Evolutionary conservation across 2,888 invertebrate genomes (phyloP).

Genomic region (Dichetophora obliterata): DNA sequence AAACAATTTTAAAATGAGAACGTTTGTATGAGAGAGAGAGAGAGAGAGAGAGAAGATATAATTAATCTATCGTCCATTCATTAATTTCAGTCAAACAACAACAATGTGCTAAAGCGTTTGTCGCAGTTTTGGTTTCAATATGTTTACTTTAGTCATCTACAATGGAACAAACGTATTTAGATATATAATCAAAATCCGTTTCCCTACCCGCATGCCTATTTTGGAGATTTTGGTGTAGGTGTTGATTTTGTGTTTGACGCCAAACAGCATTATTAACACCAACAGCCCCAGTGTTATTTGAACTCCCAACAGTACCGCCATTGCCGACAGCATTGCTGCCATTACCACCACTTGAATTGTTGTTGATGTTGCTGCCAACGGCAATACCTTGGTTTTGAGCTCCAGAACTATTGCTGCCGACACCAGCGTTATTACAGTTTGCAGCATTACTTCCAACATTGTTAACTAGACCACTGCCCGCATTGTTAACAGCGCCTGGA

Average conservation of each 20-base stretch:
- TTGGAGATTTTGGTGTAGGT: conserved; percentile 63
- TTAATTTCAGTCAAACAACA: conserved; percentile 49
- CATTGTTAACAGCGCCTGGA: conserved; percentile 9
- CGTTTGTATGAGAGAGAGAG: background rate
- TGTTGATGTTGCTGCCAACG: conserved; percentile 29
- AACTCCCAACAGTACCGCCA: conserved; percentile 52
- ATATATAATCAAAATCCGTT: conserved; percentile 68
- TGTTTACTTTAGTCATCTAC: conserved; percentile 64
- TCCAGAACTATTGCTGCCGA: conserved; percentile 25
- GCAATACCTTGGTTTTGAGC: conserved; percentile 34
- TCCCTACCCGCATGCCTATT: conserved; percentile 66
- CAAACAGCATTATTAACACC: conserved; percentile 57
- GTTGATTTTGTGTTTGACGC: conserved; percentile 63
- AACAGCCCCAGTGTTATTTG: conserved; percentile 70
- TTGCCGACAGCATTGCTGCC: conserved; percentile 43
- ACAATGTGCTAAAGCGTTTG: conserved; percentile 42
- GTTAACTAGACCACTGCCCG: conserved; percentile 9
- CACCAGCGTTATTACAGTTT: conserved; percentile 45
- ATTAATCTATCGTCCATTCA: conserved; percentile 3
- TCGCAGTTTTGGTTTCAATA: conserved; percentile 44
- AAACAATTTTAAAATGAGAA: conserved; percentile 13
- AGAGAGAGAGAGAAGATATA: background rate
- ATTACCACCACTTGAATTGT: conserved; percentile 60
- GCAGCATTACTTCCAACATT: conserved; percentile 39
- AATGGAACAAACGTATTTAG: conserved; percentile 69